Percentiles rank a stretch among this genome's conserved stretches.
phyloP scores from a whole-genome alignment of 2,797 vertebrate genomes.

The Catamblyrhynchus diadema region DNA sequence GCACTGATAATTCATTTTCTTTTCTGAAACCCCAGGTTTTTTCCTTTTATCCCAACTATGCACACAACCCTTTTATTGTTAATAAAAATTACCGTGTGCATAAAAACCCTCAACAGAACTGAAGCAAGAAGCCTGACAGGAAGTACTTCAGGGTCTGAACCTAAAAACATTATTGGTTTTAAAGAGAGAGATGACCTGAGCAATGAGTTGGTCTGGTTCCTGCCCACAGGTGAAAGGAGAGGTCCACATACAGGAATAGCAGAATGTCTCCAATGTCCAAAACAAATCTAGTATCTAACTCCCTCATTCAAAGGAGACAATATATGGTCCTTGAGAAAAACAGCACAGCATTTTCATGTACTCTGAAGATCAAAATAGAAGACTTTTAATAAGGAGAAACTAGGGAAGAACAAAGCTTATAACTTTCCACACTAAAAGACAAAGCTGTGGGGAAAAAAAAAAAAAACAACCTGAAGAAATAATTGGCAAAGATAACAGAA shows the following conservation, averaged over 20 bases:
- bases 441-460: not conserved
- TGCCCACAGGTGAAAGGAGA: not conserved
- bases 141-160: not conserved
- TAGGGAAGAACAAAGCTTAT: not conserved
- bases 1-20: not conserved
- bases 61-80: not conserved
- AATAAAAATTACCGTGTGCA: not conserved
- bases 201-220: not conserved
- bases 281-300: not conserved
- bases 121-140: not conserved
- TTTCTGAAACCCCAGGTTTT: not conserved
- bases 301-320: not conserved
- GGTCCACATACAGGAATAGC: fast-evolving
- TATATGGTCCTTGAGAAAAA: not conserved
- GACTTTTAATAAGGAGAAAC: not conserved
- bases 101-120: not conserved
- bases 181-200: not conserved
- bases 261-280: not conserved
- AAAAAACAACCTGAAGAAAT: not conserved
- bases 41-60: not conserved
- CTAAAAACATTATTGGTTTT: not conserved
- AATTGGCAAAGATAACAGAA: not conserved
- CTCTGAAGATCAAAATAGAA: not conserved
- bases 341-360: not conserved
- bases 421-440: not conserved